These are phyloP conservation scores for Australoheros facetus DNA, from an alignment of 2,797 vertebrate species.

Conservation along the genomic window DNA sequence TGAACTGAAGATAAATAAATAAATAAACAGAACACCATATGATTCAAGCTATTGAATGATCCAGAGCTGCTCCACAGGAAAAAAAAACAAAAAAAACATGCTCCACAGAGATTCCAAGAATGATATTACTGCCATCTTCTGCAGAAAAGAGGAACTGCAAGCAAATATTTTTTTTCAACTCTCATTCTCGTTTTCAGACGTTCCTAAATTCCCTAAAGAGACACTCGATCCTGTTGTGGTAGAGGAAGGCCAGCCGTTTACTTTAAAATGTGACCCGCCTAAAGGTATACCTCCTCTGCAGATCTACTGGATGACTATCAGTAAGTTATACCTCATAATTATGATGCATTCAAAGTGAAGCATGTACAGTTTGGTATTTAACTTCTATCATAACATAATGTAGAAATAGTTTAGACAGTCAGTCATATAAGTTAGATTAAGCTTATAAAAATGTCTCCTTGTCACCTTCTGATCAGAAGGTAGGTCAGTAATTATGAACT, in stretches of 20 bases:
- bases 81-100: background rate
- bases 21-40: slow-evolving; percentile 11
- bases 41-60: slow-evolving; percentile 17
- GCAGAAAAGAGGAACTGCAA: slow-evolving; percentile 38
- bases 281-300: slow-evolving; percentile 92
- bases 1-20: background rate
- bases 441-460: background rate
- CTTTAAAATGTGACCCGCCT: slow-evolving; percentile 90
- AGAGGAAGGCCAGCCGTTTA: slow-evolving; percentile 89
- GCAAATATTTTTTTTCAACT: background rate
- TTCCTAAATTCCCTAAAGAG: slow-evolving; percentile 96
- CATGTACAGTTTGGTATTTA: background rate
- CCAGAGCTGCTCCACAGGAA: background rate
- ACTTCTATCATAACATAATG: background rate
- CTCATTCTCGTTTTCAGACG: slow-evolving; percentile 73
- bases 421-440: background rate
- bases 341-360: too few species aligned
- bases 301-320: slow-evolving; percentile 98
- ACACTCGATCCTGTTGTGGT: slow-evolving; percentile 88
- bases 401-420: background rate
- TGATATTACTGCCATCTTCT: slow-evolving; percentile 70
- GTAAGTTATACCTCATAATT: slow-evolving; percentile 76
- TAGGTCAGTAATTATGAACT: background rate
- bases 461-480: background rate
- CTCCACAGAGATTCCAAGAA: slow-evolving; percentile 6